Percentiles rank a stretch among this genome's conserved stretches.
Conservation (phyloP, 2,113 vertebrate genomes). For the Aspiorhynchus laticeps region DNA sequence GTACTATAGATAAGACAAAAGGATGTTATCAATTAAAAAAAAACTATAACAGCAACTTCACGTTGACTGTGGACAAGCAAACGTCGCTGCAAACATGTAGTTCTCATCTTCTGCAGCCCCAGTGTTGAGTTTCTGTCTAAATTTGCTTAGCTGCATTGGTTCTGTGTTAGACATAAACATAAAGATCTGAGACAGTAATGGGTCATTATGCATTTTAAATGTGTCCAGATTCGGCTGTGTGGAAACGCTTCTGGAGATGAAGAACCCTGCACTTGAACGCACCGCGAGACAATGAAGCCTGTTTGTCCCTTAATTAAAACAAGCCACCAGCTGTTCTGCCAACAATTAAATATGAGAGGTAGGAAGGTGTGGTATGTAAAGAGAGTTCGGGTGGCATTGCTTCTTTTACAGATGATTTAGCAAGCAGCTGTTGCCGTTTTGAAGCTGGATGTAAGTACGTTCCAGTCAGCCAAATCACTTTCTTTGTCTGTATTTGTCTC, state of each 20-base stretch:
- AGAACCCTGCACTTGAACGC: constrained; percentile 64
- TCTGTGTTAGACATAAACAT: constrained; percentile 52
- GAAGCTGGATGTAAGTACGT: constrained; percentile 47
- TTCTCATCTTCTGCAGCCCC: neutral
- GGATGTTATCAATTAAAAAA: too few species aligned
- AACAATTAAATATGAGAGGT: constrained; percentile 69
- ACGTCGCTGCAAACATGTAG: neutral
- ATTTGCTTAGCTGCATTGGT: neutral
- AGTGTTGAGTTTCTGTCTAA: neutral
- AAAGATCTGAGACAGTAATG: constrained; percentile 57
- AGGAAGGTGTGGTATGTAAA: constrained; percentile 69
- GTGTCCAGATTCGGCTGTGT: constrained; percentile 70
- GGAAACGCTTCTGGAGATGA: constrained; percentile 69
- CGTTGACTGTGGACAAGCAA: neutral
- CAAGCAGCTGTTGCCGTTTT: constrained; percentile 72
- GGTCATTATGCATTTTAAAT: constrained; percentile 69
- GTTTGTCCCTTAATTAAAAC: constrained; percentile 74
- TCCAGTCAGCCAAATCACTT: constrained; percentile 57
- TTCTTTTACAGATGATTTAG: constrained; percentile 76
- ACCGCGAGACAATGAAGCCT: constrained; percentile 65
- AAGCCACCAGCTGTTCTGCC: constrained; percentile 68
- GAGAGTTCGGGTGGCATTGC: constrained; percentile 61
- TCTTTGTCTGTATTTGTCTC: constrained; percentile 58
- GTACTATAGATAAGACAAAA: too few species aligned
- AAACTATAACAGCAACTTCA: neutral